Evolutionary conservation across 64 coral and sea anemone species (phyloP).

Genomic region (Dendronephthya gigantea): DNA sequence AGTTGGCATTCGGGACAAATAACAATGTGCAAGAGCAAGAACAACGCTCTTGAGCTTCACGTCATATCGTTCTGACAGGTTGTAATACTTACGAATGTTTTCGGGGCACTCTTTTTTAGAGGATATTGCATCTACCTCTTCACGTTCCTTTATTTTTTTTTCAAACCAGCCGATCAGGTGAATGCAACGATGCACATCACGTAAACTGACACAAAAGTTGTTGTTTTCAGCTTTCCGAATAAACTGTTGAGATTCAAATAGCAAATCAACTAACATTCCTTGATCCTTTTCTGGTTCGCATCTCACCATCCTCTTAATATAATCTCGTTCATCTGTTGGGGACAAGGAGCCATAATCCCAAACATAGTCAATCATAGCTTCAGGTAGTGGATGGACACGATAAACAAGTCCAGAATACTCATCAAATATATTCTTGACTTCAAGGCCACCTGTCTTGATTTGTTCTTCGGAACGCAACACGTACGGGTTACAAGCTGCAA

Average conservation of each 20-base stretch:
- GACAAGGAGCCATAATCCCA: conserved; percentile 85
- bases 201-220: conserved; percentile 73
- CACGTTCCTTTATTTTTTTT: no score
- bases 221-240: conserved; percentile 50
- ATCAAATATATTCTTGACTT: conserved; percentile 50
- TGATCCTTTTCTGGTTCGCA: conserved; percentile 31
- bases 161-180: conserved; percentile 66
- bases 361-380: conserved; percentile 93
- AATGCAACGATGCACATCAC: conserved; percentile 65
- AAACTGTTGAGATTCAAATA: conserved; percentile 52
- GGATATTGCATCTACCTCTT: no score
- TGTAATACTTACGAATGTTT: neutral
- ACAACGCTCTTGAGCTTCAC: conserved; percentile 20
- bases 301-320: conserved; percentile 73
- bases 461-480: conserved; percentile 41
- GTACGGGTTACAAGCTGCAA: conserved; percentile 95
- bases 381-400: conserved; percentile 78
- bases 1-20: conserved; percentile 48
- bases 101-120: neutral
- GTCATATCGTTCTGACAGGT: neutral
- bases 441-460: conserved; percentile 65
- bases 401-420: conserved; percentile 77
- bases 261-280: conserved; percentile 38
- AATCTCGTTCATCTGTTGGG: conserved; percentile 52
- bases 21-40: conserved; percentile 68